Conservation (phyloP, 2,797 vertebrate species). For the Strix occidentalis region DNA sequence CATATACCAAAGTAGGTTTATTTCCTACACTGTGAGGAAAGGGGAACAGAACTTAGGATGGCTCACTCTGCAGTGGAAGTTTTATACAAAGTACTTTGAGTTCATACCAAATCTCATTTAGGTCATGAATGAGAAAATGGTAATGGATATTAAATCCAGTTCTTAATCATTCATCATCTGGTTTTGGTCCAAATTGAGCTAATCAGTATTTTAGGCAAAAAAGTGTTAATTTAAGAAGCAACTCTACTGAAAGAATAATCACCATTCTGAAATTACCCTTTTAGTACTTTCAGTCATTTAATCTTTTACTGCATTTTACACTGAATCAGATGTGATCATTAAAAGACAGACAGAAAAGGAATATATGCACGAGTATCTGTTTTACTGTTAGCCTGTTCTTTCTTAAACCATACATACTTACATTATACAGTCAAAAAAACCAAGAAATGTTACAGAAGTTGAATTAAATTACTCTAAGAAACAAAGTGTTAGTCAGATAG, state of each 20-base stretch:
- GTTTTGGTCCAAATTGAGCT: not conserved
- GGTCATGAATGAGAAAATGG: not conserved
- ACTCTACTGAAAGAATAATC: not conserved
- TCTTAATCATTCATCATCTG: not conserved
- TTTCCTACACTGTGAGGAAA: not conserved
- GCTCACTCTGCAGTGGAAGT: not conserved
- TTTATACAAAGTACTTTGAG: not conserved
- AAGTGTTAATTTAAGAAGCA: not conserved
- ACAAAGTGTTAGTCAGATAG: not conserved
- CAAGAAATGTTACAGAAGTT: not conserved
- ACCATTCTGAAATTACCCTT: not conserved
- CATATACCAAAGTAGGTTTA: not conserved
- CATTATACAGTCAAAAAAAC: not conserved
- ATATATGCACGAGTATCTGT: not conserved
- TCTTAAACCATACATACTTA: not conserved
- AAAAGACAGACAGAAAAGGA: not conserved
- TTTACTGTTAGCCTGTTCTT: not conserved
- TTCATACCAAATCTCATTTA: not conserved
- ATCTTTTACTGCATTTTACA: not conserved
- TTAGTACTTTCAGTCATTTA: not conserved
- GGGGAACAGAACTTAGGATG: accelerated
- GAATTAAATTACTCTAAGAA: not conserved
- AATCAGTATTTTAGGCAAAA: not conserved
- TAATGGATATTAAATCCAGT: not conserved
- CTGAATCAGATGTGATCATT: not conserved